Percentiles rank a stretch among this genome's conserved stretches.
Conservation (phyloP, 2,113 vertebrate species). For the Saiga tatarica region DNA sequence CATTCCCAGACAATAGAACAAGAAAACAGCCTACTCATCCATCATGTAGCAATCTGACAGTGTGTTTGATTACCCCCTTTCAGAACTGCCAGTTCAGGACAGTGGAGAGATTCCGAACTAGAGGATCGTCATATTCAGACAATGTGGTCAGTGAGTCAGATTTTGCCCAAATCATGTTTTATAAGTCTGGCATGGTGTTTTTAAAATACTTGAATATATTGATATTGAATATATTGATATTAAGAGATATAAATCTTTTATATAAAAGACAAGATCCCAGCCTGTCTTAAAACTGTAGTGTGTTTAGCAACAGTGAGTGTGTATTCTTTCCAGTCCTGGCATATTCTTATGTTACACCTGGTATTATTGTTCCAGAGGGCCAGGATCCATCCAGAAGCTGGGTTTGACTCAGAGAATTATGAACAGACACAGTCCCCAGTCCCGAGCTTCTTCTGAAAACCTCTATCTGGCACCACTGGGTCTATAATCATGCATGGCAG, state of each 20-base stretch:
- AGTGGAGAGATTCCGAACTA: neutral
- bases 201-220: neutral
- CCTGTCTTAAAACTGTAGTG: neutral
- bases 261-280: neutral
- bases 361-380: neutral
- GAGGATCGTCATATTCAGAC: neutral
- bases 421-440: neutral
- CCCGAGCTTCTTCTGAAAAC: neutral
- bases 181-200: neutral
- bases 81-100: neutral
- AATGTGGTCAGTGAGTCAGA: neutral
- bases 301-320: neutral
- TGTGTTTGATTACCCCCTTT: neutral
- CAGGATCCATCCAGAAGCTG: neutral
- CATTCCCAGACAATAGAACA: neutral
- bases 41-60: neutral
- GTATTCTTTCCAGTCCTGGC: neutral
- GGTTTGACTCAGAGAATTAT: neutral
- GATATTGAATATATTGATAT: too few species aligned
- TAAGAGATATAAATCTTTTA: neutral
- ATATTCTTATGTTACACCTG: neutral
- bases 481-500: neutral
- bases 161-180: neutral
- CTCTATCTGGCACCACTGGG: neutral
- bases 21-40: neutral